Evolutionary conservation across 2,113 vertebrate genomes (phyloP), one percentile per base, ranked within the genome.

Genomic region (Mormoops blainvillei): DNA sequence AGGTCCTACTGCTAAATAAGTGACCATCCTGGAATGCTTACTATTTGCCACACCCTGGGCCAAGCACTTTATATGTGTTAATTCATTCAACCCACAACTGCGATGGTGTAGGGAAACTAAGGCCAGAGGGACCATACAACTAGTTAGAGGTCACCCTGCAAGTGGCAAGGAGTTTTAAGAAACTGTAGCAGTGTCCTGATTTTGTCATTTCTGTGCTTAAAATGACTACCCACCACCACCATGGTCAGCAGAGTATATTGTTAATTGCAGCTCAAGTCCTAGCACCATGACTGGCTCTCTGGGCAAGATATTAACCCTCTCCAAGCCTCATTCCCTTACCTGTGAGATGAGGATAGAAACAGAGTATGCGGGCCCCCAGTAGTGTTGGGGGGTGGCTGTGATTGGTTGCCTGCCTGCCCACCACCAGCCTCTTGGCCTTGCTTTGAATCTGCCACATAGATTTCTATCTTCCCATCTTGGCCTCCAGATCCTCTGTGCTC

Each of bases 201-300:
- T 14, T 36, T 91, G 67, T 94, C 74, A 48, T 58, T 74, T 87
- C 52, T 78, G 14, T 82, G 67, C 36, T 45, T 54, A 63, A 67
- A 81, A 24, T 58, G 56, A 28, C 33, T 58, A 5, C 38, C 73
- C 14, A 4, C 10, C 45, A 33, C 3, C 3, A 12, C 38, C 48
- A 7, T 5, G 3, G 89, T 19, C 84, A 63, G 43, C 8, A 77
- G 78, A 36, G 52, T 33, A 43, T 20, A 24, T 78, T 61, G 7
- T 45, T 31, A 38, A 36, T 38, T 36, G 26, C 8, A 33, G 11
- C 31, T 24, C 20, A 0, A 45, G 33, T 36, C n/a, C 5, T 45
- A 5, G 31, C 43, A 36, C 36, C 56, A 19, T 71, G 33, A 22
- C 65, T 80, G 38, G 70, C 58, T 58, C 28, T 50, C 50, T 52